Percentiles rank a stretch among this genome's conserved stretches.
Conservation (phyloP, 2,888 invertebrate species). For the Aleiodes testaceus region DNA sequence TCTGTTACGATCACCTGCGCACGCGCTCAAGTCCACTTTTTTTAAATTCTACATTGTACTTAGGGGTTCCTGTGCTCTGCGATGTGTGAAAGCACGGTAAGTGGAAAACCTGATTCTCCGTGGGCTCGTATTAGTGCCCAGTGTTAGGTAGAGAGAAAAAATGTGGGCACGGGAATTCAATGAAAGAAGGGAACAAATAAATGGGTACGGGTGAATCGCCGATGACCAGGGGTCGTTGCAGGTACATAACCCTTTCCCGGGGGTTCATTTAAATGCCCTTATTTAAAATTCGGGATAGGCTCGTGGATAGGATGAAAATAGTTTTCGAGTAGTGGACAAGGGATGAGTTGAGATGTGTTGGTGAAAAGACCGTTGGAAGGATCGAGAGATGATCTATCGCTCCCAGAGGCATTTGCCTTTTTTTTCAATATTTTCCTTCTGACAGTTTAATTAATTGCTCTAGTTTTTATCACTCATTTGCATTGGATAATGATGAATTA, state of each 20-base stretch:
- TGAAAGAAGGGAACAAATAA: neutral
- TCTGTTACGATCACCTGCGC: slow-evolving; percentile 50
- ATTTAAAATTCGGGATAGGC: slow-evolving; percentile 44
- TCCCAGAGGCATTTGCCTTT: slow-evolving; percentile 12
- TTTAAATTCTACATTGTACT: no score
- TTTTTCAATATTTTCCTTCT: neutral
- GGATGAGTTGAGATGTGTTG: slow-evolving; percentile 15
- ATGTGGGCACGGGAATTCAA: slow-evolving; percentile 5
- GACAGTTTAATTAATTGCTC: slow-evolving; percentile 29
- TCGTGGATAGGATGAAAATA: slow-evolving; percentile 26
- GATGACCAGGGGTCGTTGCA: slow-evolving; percentile 64
- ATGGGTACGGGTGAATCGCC: slow-evolving; percentile 53
- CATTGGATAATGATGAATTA: neutral
- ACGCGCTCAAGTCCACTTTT: slow-evolving; percentile 43
- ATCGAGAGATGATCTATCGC: slow-evolving; percentile 16
- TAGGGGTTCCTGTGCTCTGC: slow-evolving; percentile 4
- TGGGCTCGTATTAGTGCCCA: neutral
- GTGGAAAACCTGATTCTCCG: slow-evolving; percentile 58
- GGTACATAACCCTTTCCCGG: slow-evolving; percentile 68
- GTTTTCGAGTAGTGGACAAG: slow-evolving; percentile 9
- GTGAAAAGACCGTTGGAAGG: slow-evolving; percentile 23
- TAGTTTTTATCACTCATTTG: neutral
- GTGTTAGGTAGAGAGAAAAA: neutral
- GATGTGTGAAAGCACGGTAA: slow-evolving; percentile 38
- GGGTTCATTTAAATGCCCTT: slow-evolving; percentile 65